Conservation (phyloP, 2,113 vertebrate genomes). For the Leptobrachium leishanense region DNA sequence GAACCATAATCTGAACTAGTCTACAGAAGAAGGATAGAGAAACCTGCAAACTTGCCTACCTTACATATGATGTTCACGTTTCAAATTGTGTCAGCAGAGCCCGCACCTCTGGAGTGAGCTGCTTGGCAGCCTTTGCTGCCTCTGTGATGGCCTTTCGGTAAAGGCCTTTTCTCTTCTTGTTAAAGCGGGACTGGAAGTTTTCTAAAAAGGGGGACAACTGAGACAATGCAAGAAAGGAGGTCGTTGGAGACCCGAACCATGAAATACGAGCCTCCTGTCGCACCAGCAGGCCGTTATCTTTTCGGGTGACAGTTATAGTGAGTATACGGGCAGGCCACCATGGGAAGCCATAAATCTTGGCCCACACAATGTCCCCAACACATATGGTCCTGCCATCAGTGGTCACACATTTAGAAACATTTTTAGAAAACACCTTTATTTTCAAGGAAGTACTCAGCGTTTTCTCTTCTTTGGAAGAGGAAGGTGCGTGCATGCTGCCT, state of each 20-base stretch:
- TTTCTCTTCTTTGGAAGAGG: constrained; percentile 82
- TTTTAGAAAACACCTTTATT: constrained; percentile 91
- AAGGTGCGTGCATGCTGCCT: constrained; percentile 79
- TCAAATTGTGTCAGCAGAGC: constrained; percentile 96
- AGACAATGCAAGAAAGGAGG: constrained; percentile 90
- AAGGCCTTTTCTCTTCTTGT: constrained; percentile 96
- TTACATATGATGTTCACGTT: constrained; percentile 79
- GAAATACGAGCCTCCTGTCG: constrained; percentile 94
- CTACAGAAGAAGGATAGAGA: constrained; percentile 41
- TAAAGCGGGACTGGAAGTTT: constrained; percentile 95
- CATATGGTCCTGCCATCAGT: constrained; percentile 93
- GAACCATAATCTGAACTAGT: constrained; percentile 56
- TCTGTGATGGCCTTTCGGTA: constrained; percentile 97
- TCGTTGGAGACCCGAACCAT: constrained; percentile 98
- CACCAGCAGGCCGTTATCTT: constrained; percentile 86
- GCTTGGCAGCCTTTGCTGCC: constrained; percentile 93
- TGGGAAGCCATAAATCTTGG: constrained; percentile 97
- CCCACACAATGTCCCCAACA: constrained; percentile 98
- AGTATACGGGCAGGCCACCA: constrained; percentile 98
- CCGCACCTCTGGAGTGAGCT: constrained; percentile 95
- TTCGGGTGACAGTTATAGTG: constrained; percentile 88
- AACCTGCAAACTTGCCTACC: constrained; percentile 70
- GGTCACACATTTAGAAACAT: constrained; percentile 88
- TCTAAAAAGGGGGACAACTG: constrained; percentile 96
- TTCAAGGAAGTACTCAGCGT: constrained; percentile 86